These are phyloP conservation scores for Stenurella melanura DNA, from an alignment of 2,888 invertebrate species.

Conservation along the genomic window DNA sequence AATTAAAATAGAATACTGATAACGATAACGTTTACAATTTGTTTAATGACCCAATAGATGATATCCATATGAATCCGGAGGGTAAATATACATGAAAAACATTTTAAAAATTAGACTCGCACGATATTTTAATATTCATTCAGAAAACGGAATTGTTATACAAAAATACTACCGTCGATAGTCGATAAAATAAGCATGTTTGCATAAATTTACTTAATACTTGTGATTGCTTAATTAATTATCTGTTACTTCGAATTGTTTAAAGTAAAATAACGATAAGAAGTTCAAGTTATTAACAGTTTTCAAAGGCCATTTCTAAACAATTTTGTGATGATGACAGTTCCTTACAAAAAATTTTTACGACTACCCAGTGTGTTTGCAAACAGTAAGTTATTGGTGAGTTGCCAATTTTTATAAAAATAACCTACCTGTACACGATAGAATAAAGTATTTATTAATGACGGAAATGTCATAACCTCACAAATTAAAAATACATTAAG, in stretches of 20 bases:
- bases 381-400: conserved; percentile 5
- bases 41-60: not conserved
- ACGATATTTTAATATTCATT: not conserved
- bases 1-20: not conserved
- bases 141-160: not conserved
- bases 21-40: not conserved
- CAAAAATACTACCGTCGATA: not conserved
- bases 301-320: not conserved
- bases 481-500: not conserved
- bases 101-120: not conserved
- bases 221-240: conserved; percentile 12
- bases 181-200: not conserved
- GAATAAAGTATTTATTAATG: not conserved
- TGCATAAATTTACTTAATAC: not conserved
- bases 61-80: not conserved
- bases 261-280: not conserved
- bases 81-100: not conserved
- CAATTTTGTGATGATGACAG: not conserved
- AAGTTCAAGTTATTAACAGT: not conserved
- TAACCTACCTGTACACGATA: not conserved
- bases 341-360: not conserved
- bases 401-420: not conserved
- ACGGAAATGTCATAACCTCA: not conserved
- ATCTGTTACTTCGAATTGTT: not conserved
- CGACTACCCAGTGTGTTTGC: not conserved